Conservation (phyloP, 2,797 vertebrate species). For the Odontamblyopus lacepedii region DNA sequence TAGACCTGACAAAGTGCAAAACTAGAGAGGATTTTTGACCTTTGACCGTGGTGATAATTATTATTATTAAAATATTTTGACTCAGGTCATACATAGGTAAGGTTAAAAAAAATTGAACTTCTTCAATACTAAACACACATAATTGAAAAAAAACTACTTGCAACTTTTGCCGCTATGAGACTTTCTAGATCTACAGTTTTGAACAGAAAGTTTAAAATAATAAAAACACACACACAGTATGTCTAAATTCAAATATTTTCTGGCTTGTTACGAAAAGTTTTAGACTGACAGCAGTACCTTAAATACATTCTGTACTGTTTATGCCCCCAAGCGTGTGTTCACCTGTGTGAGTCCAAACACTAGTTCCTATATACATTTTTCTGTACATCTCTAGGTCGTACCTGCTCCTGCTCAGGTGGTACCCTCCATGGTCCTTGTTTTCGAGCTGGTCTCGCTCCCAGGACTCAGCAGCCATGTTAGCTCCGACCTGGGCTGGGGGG, state of each 20-base stretch:
- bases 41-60: too few relatives aligned
- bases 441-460: slow-evolving; percentile 80
- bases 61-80: too few relatives aligned
- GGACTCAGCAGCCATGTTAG: slow-evolving; percentile 68
- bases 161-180: too few relatives aligned
- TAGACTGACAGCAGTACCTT: background rate
- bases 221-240: too few relatives aligned
- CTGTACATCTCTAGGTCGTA: slow-evolving; percentile 72
- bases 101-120: too few relatives aligned
- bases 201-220: too few relatives aligned
- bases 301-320: slow-evolving; percentile 2
- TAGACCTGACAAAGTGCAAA: too few relatives aligned
- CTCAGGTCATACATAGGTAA: too few relatives aligned
- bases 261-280: background rate
- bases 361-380: slow-evolving; percentile 5
- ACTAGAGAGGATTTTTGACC: too few relatives aligned
- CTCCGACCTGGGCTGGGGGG: slow-evolving; percentile 84
- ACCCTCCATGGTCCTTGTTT: slow-evolving; percentile 83
- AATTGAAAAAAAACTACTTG: too few relatives aligned
- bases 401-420: slow-evolving; percentile 76
- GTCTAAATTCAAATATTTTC: background rate
- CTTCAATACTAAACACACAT: too few relatives aligned
- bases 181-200: too few relatives aligned
- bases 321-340: slow-evolving; percentile 20
- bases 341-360: slow-evolving; percentile 18